These are phyloP conservation scores for Cephus nigrinus DNA, from an alignment of 2,888 invertebrate genomes.

Conservation along the genomic window DNA sequence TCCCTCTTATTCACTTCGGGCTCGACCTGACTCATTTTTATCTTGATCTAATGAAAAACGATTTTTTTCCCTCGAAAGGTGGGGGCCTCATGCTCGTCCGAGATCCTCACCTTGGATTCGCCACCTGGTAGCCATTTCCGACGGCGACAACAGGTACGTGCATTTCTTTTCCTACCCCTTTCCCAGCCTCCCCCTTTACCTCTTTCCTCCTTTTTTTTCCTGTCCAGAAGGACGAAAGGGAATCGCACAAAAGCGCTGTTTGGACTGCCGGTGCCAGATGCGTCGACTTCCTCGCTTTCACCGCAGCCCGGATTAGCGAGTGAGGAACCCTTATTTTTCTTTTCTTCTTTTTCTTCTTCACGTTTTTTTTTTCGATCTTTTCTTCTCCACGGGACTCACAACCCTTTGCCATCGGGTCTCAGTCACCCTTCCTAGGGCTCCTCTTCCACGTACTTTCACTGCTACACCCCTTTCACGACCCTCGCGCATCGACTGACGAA, in stretches of 20 bases:
- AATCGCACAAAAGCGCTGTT: slow-evolving; percentile 45
- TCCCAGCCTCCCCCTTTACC: neutral
- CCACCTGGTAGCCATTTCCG: neutral
- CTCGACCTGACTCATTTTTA: neutral
- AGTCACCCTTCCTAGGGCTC: too few relatives aligned
- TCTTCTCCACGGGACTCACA: too few relatives aligned
- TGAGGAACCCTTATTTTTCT: neutral
- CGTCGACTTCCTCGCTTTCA: slow-evolving; percentile 40
- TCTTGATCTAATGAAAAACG: neutral
- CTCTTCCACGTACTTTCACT: too few relatives aligned
- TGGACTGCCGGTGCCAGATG: slow-evolving; percentile 55
- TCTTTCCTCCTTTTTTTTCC: neutral
- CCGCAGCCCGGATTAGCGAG: slow-evolving; percentile 40
- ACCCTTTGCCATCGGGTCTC: too few relatives aligned
- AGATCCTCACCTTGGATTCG: neutral
- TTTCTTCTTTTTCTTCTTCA: slow-evolving; percentile 5
- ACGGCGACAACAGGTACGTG: neutral
- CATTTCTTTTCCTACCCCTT: neutral
- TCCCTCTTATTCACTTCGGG: neutral
- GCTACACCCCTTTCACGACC: too few relatives aligned
- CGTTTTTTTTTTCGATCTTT: neutral
- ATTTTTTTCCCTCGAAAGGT: neutral
- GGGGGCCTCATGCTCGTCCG: neutral
- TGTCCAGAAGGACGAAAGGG: slow-evolving; percentile 9
- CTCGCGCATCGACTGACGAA: too few relatives aligned